Conservation (phyloP, 2,888 invertebrate species). For the Erebia epiphron region DNA sequence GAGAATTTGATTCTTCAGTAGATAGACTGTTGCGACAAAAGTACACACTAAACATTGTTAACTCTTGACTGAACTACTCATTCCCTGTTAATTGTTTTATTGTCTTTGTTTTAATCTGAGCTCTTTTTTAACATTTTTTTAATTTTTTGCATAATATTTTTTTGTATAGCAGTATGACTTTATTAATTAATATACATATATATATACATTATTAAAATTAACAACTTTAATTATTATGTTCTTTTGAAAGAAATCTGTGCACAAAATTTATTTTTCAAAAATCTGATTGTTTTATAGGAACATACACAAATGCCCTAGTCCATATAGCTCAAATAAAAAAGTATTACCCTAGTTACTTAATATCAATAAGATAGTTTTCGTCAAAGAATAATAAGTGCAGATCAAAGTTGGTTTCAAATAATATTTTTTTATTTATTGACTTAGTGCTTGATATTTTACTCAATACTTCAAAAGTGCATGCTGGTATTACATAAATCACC, state of each 20-base stretch:
- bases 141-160: not conserved
- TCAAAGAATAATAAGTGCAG: not conserved
- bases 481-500: not conserved
- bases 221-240: not conserved
- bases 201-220: not conserved
- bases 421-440: too few relatives aligned
- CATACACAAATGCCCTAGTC: too few relatives aligned
- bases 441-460: too few relatives aligned
- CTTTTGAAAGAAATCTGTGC: too few relatives aligned
- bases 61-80: conserved; percentile 42
- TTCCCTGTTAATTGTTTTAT: conserved; percentile 39
- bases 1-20: conserved; percentile 68
- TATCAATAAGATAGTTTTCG: too few relatives aligned
- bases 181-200: not conserved
- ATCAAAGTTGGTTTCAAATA: not conserved
- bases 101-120: conserved; percentile 23
- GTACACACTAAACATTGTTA: conserved; percentile 21
- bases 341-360: too few relatives aligned
- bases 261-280: too few relatives aligned
- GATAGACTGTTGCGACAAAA: conserved; percentile 2
- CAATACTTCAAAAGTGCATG: not conserved
- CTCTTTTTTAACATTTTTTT: conserved; percentile 21
- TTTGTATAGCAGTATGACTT: not conserved
- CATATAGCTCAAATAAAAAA: too few relatives aligned
- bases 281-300: too few relatives aligned